Evolutionary conservation across 2,888 invertebrate genomes (phyloP).

Genomic region (Diadegma fenestrale): DNA sequence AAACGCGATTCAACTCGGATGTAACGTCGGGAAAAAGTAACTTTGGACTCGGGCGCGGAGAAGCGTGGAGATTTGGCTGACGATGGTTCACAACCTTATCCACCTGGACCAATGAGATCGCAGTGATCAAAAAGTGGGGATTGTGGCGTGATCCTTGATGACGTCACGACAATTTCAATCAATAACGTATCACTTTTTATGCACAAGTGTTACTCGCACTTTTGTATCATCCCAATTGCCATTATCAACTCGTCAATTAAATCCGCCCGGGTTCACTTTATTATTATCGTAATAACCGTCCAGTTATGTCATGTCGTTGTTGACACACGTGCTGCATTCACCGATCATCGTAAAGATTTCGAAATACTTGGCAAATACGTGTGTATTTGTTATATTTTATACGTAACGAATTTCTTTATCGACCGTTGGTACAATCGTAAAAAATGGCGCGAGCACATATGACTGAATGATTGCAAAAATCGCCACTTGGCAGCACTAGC

Average conservation of each 20-base stretch:
- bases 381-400: too few relatives aligned
- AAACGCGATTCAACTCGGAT: slow-evolving; percentile 26
- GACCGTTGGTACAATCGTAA: background rate
- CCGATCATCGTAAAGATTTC: slow-evolving; percentile 14
- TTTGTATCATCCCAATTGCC: slow-evolving; percentile 27
- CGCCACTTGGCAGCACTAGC: background rate
- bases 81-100: slow-evolving; percentile 71
- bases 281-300: slow-evolving; percentile 26
- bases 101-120: slow-evolving; percentile 81
- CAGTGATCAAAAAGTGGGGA: slow-evolving; percentile 79
- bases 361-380: background rate
- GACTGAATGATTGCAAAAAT: background rate
- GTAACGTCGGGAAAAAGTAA: slow-evolving; percentile 57
- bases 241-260: slow-evolving; percentile 38
- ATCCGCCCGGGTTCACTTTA: background rate
- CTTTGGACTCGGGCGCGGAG: slow-evolving; percentile 64
- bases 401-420: slow-evolving; percentile 16
- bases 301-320: slow-evolving; percentile 42
- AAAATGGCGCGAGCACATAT: background rate
- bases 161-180: slow-evolving; percentile 79
- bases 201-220: slow-evolving; percentile 3
- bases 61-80: slow-evolving; percentile 48
- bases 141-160: slow-evolving; percentile 84
- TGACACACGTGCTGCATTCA: slow-evolving; percentile 42
- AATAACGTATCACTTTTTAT: slow-evolving; percentile 58